Evolutionary conservation across 2,797 vertebrate genomes (phyloP), one percentile per base, ranked within the genome.

Genomic region (Lepus oiostolus): DNA sequence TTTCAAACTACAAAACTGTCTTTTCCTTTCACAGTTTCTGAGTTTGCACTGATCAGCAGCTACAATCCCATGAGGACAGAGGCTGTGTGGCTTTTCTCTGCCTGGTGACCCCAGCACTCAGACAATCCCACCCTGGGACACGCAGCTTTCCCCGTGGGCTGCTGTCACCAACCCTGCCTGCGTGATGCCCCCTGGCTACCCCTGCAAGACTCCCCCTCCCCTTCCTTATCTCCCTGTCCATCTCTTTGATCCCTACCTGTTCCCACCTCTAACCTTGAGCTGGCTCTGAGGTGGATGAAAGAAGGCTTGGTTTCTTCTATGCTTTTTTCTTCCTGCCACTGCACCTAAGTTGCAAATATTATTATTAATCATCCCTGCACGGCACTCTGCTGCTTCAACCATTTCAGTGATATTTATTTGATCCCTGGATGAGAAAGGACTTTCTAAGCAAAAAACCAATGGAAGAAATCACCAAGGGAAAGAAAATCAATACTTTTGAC

Each of bases 401-500:
- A 35, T 93, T 92, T 92, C 81, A 47, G 32, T 38, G 72, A 85
- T 94, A 94, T 95, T 96, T 94, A 96, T 94, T 96, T 93, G 81
- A 90, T 90, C 85, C 95, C 70, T 85, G 70, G 80, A 86, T 93
- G 80, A 94, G 95, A 93, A 91, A 96, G 91, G 84, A 89, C 91
- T 93, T 95, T 95, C 84, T 96, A 94, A 96, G 62, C 88, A 95
- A 90, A 93, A 97, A 96, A 90, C 90, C 80, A 88, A 92, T 79
- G 75, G 83, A 92, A 95, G 82, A 95, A 95, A 96, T 96, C 88
- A 94, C 93, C 70, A 84, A 91, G 62, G 81, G 85, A 96, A 95
- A 96, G 93, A 93, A 96, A 96, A 96, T 95, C 95, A 95, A 95
- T 96, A 81, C 68, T 82, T 95, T 88, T 92, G 86, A 93, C 93